These are phyloP conservation scores for Nasonia vitripennis DNA, from an alignment of 1,140 invertebrate species.

Conservation along the genomic window DNA sequence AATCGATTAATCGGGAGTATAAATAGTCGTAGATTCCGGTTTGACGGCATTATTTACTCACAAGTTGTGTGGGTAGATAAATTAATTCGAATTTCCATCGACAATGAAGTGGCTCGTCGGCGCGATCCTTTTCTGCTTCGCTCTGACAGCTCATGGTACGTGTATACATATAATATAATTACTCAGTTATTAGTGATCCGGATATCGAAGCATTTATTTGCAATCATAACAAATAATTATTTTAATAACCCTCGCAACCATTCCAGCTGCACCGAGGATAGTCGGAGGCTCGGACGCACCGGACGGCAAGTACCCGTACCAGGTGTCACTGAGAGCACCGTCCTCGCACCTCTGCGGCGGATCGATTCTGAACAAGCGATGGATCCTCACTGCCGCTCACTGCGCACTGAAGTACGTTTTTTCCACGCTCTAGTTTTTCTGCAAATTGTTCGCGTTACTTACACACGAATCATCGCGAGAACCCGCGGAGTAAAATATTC, in stretches of 20 bases:
- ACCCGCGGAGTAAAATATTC: too few relatives aligned
- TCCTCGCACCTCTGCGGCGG: slow-evolving; percentile 75
- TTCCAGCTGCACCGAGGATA: slow-evolving; percentile 48
- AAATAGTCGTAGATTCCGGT: background rate
- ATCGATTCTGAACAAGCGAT: slow-evolving; percentile 73
- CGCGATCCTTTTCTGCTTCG: background rate
- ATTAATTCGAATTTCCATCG: background rate
- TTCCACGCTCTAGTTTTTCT: background rate
- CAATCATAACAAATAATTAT: too few relatives aligned
- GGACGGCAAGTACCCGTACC: slow-evolving; percentile 70
- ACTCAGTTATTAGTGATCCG: too few relatives aligned
- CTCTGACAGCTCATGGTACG: background rate
- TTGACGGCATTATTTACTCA: background rate
- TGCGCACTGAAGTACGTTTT: slow-evolving; percentile 63
- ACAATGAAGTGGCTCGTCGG: background rate
- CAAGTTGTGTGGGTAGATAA: background rate
- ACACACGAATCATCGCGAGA: too few relatives aligned
- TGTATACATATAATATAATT: background rate
- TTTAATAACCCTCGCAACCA: background rate
- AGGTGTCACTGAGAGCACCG: slow-evolving; percentile 68
- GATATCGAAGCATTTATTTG: background rate
- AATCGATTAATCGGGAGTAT: background rate
- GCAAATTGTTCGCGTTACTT: too few relatives aligned
- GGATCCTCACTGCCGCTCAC: slow-evolving; percentile 76
- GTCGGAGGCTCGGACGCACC: slow-evolving; percentile 59